A percentile compares a stretch with the other conserved stretches of the same genome.
phyloP scores from a whole-genome alignment of 1,140 invertebrate genomes.

The Macrotrachela quadricornifera region DNA sequence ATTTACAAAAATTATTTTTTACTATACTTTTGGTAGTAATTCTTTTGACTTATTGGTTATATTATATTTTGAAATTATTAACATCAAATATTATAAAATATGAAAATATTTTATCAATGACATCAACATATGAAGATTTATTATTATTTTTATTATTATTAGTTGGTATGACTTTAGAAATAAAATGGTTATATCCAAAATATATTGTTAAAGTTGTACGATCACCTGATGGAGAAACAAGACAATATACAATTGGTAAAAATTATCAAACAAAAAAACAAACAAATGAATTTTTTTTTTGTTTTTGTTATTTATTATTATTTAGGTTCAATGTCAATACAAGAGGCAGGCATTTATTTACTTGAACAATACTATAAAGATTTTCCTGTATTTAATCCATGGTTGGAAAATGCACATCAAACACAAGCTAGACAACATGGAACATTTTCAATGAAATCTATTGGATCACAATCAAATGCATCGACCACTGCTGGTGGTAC shows the following conservation, averaged over 20 bases:
- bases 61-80: conserved; percentile 69
- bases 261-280: too few relatives aligned
- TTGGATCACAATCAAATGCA: neutral
- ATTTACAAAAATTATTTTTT: conserved; percentile 64
- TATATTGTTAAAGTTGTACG: conserved; percentile 73
- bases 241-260: conserved; percentile 57
- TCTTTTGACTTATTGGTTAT: conserved; percentile 85
- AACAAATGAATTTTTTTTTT: too few relatives aligned
- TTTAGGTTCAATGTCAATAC: conserved; percentile 50
- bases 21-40: conserved; percentile 66
- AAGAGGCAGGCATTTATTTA: conserved; percentile 74
- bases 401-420: conserved; percentile 42
- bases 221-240: conserved; percentile 63
- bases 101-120: conserved; percentile 58
- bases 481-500: neutral
- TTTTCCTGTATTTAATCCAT: conserved; percentile 87
- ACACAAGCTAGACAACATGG: neutral
- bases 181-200: conserved; percentile 63
- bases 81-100: conserved; percentile 23
- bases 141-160: conserved; percentile 82
- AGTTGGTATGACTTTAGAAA: conserved; percentile 67
- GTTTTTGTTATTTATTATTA: conserved; percentile 9
- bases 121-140: conserved; percentile 68
- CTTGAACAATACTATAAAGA: conserved; percentile 83
- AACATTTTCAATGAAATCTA: neutral